Evolutionary conservation across 1,140 invertebrate species (phyloP), one percentile per base, ranked within the genome.

Genomic region (Proctacanthus coquilletti): DNA sequence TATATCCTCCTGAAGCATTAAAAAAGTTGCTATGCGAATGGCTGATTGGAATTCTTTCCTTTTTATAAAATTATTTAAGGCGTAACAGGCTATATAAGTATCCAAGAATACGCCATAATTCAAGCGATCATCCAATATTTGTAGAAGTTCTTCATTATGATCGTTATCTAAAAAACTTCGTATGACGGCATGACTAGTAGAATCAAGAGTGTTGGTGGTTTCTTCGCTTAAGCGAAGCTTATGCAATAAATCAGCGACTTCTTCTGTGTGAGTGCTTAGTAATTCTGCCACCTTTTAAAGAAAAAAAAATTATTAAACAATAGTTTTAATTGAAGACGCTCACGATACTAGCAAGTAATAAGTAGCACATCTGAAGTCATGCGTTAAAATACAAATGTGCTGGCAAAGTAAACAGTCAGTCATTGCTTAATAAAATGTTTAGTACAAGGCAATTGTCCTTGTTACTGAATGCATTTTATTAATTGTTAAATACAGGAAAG

Each of bases 61-160:
- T 49, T 79, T 74, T 14, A 94, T 58, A 45, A 88, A 79, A 21
- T 69, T 63, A 49, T 94, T 77, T 63, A 96, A 70, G n/a, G 92
- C 57, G 11, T 93, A 63, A 61, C 87, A 89, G 29, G 74, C 75
- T 27, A 70, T 64, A 47, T 78, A 79, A 38, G 75, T 59, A 63
- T 96, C 86, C 11, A 85, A 69, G 53, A 95, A 94, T 20, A 97
- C 61, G 2, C 93, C 92, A 64, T 84, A 95, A 50, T 82, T 81
- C 9, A 89, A 59, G 34, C 87, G 73, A 53, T 91, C 77, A 47
- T 80, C 70, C 11, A 96, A 57, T 11, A 91, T 68, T 17, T 69
- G 56, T 2, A 89, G 45, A 10, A 94, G 60, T 19, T 78, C 66
- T 10, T 84, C 60, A 1, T 62, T 43, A 19, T 53, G 45, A 41